phyloP scores from a whole-genome alignment of 2,888 invertebrate genomes.

The Octonoba sinensis region DNA sequence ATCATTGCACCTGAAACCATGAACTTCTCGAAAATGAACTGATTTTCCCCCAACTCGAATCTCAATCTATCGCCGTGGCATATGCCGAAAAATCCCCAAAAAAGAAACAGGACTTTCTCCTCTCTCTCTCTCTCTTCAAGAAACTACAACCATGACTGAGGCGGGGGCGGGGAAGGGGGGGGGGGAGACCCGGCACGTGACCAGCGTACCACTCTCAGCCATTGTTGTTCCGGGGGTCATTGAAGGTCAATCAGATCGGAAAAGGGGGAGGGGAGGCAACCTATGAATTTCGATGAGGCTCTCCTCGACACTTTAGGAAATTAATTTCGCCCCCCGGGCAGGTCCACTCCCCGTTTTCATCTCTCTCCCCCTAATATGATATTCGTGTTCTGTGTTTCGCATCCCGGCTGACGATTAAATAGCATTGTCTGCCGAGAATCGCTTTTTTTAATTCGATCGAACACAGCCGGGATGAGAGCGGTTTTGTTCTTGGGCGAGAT shows the following conservation, averaged over 20 bases:
- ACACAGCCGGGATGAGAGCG: too few relatives aligned
- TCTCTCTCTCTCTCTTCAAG: too few relatives aligned
- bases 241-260: constrained; percentile 63
- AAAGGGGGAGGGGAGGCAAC: constrained; percentile 32
- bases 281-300: constrained; percentile 62
- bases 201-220: constrained; percentile 35
- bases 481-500: too few relatives aligned
- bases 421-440: too few relatives aligned
- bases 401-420: too few relatives aligned
- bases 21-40: too few relatives aligned
- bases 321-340: constrained; percentile 39
- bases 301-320: constrained; percentile 60
- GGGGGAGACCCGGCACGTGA: constrained; percentile 34
- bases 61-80: too few relatives aligned
- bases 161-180: not conserved
- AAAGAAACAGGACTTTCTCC: too few relatives aligned
- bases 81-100: too few relatives aligned
- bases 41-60: too few relatives aligned
- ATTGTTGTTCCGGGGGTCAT: constrained; percentile 60
- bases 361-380: constrained; percentile 42
- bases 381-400: constrained; percentile 30
- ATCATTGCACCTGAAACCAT: too few relatives aligned
- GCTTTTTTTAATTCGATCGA: not conserved
- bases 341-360: not conserved
- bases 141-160: too few relatives aligned